Evolutionary conservation across 2,888 invertebrate genomes (phyloP).

Genomic region (Oscheius sp.): DNA sequence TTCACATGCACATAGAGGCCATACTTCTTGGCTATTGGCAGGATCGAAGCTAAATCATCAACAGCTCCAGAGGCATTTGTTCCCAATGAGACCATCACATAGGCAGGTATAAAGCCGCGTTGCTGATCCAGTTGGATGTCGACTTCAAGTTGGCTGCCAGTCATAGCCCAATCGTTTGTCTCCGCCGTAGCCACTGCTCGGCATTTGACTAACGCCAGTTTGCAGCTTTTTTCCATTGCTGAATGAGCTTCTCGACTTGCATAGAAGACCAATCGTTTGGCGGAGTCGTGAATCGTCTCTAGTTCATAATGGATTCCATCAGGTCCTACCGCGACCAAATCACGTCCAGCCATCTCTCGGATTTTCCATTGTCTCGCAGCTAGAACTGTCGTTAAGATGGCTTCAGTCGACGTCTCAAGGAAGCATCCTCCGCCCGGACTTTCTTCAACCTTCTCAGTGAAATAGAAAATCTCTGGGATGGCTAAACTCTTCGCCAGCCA

Average conservation of each 20-base stretch:
- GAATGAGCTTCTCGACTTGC: slow-evolving; percentile 79
- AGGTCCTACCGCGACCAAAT: not conserved
- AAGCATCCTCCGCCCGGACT: slow-evolving; percentile 26
- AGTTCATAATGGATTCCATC: slow-evolving; percentile 1
- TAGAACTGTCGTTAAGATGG: slow-evolving; percentile 87
- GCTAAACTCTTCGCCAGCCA: slow-evolving; percentile 37
- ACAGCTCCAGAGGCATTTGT: slow-evolving; percentile 95
- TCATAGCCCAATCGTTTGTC: slow-evolving; percentile 80
- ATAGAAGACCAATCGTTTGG: slow-evolving; percentile 23
- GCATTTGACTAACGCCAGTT: slow-evolving; percentile 89
- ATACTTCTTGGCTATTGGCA: slow-evolving; percentile 78
- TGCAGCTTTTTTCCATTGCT: slow-evolving; percentile 90
- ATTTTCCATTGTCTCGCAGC: slow-evolving; percentile 90
- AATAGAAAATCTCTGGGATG: slow-evolving; percentile 29
- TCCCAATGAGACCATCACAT: slow-evolving; percentile 86
- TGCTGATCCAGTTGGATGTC: slow-evolving; percentile 83
- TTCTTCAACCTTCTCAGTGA: not conserved
- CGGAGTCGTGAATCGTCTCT: slow-evolving; percentile 10
- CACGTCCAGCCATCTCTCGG: slow-evolving; percentile 73
- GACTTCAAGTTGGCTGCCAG: slow-evolving; percentile 77
- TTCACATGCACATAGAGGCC: slow-evolving; percentile 86
- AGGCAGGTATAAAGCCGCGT: slow-evolving; percentile 91
- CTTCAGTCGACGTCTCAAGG: slow-evolving; percentile 90
- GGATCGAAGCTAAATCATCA: slow-evolving; percentile 89
- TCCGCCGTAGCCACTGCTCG: slow-evolving; percentile 85